Evolutionary conservation across 2,888 invertebrate genomes (phyloP).

Genomic region (Megalurothrips usitatus): DNA sequence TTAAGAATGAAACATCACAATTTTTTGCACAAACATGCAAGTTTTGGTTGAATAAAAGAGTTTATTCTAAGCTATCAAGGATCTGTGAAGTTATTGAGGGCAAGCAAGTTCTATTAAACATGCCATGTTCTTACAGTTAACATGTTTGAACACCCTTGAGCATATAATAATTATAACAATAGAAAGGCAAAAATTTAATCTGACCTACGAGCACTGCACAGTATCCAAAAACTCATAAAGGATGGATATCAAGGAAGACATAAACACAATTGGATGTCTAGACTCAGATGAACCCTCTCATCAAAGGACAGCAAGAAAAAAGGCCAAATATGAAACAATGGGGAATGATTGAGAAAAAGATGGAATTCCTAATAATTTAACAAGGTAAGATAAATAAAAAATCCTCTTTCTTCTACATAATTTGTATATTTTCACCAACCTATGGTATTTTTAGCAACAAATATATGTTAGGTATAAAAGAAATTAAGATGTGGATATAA

Average conservation of each 20-base stretch:
- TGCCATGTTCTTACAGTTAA: not conserved
- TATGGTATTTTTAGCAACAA: not conserved
- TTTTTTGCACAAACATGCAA: not conserved
- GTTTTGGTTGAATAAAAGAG: not conserved
- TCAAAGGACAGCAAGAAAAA: not conserved
- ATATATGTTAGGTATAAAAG: slow-evolving; percentile 18
- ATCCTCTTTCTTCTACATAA: not conserved
- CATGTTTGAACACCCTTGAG: slow-evolving; percentile 1
- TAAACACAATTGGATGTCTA: not conserved
- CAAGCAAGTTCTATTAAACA: too few relatives aligned
- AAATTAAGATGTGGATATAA: not conserved
- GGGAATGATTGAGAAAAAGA: slow-evolving; percentile 9
- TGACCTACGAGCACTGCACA: not conserved
- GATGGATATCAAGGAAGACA: not conserved
- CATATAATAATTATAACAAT: not conserved
- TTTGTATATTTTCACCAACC: slow-evolving; percentile 8
- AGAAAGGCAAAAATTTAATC: not conserved
- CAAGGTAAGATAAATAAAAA: not conserved
- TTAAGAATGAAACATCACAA: not conserved
- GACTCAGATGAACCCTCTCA: not conserved
- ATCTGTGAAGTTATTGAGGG: too few relatives aligned
- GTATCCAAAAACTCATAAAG: not conserved
- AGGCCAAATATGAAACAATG: not conserved
- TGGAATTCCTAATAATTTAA: not conserved
- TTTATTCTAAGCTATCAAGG: not conserved